These are phyloP conservation scores for Acanthopleura granulata DNA, from an alignment of 2,888 invertebrate species.

Conservation along the genomic window DNA sequence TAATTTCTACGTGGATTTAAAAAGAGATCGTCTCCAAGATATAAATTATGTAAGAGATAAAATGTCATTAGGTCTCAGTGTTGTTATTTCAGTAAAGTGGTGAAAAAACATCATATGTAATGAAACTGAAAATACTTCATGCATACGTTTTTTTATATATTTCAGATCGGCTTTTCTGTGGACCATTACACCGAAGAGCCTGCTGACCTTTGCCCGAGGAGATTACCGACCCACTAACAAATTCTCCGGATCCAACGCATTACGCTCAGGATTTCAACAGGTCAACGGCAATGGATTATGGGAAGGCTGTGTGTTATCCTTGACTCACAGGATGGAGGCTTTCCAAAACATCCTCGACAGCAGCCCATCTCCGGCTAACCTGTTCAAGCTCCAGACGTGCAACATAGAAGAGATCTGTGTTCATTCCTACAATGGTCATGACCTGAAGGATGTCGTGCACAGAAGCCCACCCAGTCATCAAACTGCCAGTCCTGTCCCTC, in stretches of 20 bases:
- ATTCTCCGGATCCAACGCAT: constrained; percentile 44
- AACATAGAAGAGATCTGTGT: neutral
- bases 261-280: constrained; percentile 33
- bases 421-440: too few relatives aligned
- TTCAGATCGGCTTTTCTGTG: constrained; percentile 43
- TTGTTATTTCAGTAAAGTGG: too few relatives aligned
- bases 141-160: neutral
- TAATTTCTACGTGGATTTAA: too few relatives aligned
- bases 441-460: too few relatives aligned
- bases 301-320: neutral
- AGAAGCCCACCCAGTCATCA: too few relatives aligned
- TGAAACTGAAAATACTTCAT: too few relatives aligned
- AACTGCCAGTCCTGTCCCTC: too few relatives aligned
- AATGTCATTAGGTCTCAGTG: too few relatives aligned
- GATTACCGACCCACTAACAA: constrained; percentile 46
- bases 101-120: too few relatives aligned
- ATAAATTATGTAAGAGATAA: too few relatives aligned
- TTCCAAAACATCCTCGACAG: neutral
- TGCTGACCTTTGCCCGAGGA: constrained; percentile 47
- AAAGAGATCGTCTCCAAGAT: too few relatives aligned
- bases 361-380: neutral
- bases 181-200: constrained; percentile 47
- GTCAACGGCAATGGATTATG: neutral
- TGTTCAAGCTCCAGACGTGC: neutral
- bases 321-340: neutral